Conservation (phyloP, 2,113 vertebrate genomes). For the Pterocles burchelli region DNA sequence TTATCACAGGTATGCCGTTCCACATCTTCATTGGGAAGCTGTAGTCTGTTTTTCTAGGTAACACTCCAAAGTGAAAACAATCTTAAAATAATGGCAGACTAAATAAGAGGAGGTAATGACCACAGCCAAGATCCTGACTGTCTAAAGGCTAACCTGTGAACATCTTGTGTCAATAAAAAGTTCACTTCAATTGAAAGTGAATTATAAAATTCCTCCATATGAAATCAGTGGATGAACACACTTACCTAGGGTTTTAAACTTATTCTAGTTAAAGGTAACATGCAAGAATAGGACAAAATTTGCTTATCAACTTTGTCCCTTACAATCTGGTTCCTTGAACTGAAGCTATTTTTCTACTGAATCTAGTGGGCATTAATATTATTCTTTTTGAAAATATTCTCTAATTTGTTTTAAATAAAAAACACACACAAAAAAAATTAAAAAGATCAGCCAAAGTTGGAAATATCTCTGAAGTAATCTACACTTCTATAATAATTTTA, state of each 20-base stretch:
- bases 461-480: not conserved
- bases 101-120: not conserved
- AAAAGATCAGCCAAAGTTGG: not conserved
- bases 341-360: not conserved
- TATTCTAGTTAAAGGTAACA: not conserved
- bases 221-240: not conserved
- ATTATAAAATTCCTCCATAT: not conserved
- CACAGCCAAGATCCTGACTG: not conserved
- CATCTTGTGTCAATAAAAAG: not conserved
- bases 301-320: not conserved
- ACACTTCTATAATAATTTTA: not conserved
- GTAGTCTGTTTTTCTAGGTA: not conserved
- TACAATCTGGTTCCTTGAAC: not conserved
- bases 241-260: not conserved
- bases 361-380: not conserved
- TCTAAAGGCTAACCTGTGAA: not conserved
- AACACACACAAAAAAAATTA: not conserved
- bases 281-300: not conserved
- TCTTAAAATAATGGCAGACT: not conserved
- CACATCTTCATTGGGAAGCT: not conserved
- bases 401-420: not conserved
- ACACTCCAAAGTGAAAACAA: not conserved
- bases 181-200: not conserved
- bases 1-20: not conserved
- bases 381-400: accelerated